Evolutionary conservation across 1,140 invertebrate genomes (phyloP).

Genomic region (Eciton burchellii): DNA sequence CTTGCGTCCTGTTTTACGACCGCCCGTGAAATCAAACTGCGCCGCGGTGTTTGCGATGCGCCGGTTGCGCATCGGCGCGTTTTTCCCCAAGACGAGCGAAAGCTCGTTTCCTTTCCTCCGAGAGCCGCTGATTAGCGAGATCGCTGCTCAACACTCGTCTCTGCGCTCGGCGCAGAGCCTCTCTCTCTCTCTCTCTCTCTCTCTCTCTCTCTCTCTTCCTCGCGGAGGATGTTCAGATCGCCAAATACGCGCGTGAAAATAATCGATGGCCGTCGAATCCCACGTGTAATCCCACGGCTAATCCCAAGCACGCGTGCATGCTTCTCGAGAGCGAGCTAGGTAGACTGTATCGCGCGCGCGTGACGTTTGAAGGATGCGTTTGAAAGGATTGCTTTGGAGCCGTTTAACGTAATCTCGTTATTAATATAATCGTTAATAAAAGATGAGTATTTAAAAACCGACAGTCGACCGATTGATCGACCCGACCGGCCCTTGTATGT

Average conservation of each 20-base stretch:
- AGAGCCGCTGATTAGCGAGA: constrained; percentile 66
- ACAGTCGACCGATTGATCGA: not conserved
- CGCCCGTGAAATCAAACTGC: constrained; percentile 67
- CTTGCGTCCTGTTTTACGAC: constrained; percentile 66
- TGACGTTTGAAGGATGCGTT: too few species aligned
- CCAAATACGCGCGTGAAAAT: constrained; percentile 6
- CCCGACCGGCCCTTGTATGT: not conserved
- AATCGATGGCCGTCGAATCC: too few species aligned
- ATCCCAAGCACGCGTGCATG: too few species aligned
- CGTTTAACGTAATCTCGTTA: not conserved
- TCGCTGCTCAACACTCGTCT: too few species aligned
- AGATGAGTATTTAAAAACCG: constrained; percentile 3
- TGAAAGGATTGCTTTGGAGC: not conserved
- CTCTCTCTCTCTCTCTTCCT: too few species aligned
- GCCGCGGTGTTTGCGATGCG: constrained; percentile 66
- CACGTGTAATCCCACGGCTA: too few species aligned
- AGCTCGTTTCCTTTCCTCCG: constrained; percentile 59
- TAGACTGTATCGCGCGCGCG: too few species aligned
- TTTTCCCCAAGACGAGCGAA: constrained; percentile 49
- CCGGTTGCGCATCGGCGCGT: constrained; percentile 42
- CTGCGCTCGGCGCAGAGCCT: too few species aligned
- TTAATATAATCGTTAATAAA: not conserved
- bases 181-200: too few species aligned
- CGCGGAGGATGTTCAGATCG: too few species aligned
- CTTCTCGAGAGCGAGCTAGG: too few species aligned